Conservation (phyloP, 2,797 vertebrate genomes). For the Salarias fasciatus region DNA sequence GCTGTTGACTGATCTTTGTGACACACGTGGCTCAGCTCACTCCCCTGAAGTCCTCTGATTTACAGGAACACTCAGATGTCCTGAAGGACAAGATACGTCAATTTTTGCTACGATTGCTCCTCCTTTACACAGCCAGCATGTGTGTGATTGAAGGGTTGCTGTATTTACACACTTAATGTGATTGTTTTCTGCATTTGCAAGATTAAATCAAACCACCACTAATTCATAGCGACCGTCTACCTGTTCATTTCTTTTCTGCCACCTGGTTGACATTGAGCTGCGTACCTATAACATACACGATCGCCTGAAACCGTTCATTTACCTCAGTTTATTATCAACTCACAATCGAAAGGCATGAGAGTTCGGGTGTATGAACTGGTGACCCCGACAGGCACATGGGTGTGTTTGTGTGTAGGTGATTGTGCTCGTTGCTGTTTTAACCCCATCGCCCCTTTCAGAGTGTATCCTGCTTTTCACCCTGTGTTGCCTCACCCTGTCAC, state of each 20-base stretch:
- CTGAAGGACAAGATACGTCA: constrained; percentile 23
- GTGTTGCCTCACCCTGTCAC: too few relatives aligned
- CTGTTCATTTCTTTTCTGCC: constrained; percentile 10
- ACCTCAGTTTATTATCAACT: too few relatives aligned
- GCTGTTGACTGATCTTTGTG: constrained; percentile 14
- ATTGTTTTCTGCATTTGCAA: constrained; percentile 40
- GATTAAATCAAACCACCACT: constrained; percentile 44
- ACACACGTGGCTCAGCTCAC: not conserved
- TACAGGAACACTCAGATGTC: constrained; percentile 30
- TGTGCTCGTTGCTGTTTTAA: too few relatives aligned
- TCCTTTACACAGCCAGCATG: constrained; percentile 33
- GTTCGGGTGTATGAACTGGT: too few relatives aligned
- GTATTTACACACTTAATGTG: constrained; percentile 32
- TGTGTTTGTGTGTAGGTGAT: too few relatives aligned
- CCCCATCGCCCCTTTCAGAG: too few relatives aligned
- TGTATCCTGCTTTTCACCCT: too few relatives aligned
- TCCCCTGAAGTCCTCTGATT: constrained; percentile 21
- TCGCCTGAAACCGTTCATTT: too few relatives aligned
- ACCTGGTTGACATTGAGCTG: too few relatives aligned
- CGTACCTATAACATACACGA: too few relatives aligned
- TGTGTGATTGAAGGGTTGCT: constrained; percentile 29
- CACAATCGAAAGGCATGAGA: too few relatives aligned
- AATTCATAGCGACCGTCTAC: constrained; percentile 18
- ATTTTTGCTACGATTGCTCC: not conserved
- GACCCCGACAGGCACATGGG: too few relatives aligned